phyloP scores from a whole-genome alignment of 2,888 invertebrate species.

The Sepiola atlantica region DNA sequence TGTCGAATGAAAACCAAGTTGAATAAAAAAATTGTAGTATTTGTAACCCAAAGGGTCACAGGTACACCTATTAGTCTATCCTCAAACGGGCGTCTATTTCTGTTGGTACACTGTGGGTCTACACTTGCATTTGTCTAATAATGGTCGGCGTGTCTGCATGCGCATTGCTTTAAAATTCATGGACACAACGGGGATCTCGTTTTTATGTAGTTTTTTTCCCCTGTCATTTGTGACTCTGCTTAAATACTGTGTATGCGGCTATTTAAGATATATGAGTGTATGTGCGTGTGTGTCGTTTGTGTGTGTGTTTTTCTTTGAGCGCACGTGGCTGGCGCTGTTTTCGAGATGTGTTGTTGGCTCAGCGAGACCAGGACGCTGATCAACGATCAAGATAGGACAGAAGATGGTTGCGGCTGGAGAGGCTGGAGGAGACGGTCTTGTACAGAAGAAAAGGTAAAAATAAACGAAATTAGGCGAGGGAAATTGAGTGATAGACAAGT shows the following conservation, averaged over 20 bases:
- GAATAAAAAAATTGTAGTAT: no score
- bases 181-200: background rate
- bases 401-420: background rate
- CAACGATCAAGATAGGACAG: background rate
- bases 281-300: background rate
- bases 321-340: background rate
- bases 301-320: background rate
- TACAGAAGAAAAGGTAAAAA: background rate
- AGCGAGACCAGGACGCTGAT: background rate
- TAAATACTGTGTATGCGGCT: background rate
- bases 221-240: background rate
- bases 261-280: background rate
- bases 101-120: background rate
- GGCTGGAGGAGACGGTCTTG: background rate
- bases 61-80: no score
- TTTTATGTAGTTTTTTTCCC: background rate
- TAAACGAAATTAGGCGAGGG: background rate
- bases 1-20: no score
- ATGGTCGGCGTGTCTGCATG: background rate
- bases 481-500: conserved; percentile 36
- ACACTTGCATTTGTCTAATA: background rate
- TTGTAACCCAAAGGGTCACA: no score
- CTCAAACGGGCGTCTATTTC: no score
- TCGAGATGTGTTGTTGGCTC: background rate
- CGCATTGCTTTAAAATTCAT: background rate